Evolutionary conservation across 2,113 vertebrate genomes (phyloP).

Genomic region (Pterocles burchelli): DNA sequence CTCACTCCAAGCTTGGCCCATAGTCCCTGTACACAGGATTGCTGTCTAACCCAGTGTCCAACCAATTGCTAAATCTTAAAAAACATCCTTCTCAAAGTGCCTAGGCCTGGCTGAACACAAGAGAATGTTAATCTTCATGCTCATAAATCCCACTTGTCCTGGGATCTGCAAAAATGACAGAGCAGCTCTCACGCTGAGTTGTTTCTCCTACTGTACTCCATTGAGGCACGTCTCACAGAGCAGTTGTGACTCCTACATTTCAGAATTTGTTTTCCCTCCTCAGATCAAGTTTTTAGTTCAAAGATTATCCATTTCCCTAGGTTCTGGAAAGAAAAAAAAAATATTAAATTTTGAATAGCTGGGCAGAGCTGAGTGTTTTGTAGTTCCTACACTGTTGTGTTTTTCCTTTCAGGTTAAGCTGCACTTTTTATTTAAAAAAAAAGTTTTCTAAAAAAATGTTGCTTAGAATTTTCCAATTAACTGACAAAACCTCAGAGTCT

Average conservation of each 20-base stretch:
- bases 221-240: not conserved
- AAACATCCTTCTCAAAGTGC: not conserved
- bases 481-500: not conserved
- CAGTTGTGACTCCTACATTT: not conserved
- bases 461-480: not conserved
- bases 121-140: not conserved
- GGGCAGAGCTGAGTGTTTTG: not conserved
- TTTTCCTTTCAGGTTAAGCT: not conserved
- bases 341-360: not conserved
- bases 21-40: not conserved
- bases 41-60: not conserved
- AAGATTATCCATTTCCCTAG: not conserved
- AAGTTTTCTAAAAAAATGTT: not conserved
- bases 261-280: not conserved
- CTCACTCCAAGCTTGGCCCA: not conserved
- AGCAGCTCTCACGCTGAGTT: not conserved
- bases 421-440: not conserved
- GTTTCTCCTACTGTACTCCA: not conserved
- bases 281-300: not conserved
- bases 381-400: not conserved
- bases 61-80: not conserved
- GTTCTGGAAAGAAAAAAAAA: not conserved
- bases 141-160: not conserved
- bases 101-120: not conserved
- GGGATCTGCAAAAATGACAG: not conserved